Conservation (phyloP, 2,797 vertebrate species). For the Phataginus tetradactyla region DNA sequence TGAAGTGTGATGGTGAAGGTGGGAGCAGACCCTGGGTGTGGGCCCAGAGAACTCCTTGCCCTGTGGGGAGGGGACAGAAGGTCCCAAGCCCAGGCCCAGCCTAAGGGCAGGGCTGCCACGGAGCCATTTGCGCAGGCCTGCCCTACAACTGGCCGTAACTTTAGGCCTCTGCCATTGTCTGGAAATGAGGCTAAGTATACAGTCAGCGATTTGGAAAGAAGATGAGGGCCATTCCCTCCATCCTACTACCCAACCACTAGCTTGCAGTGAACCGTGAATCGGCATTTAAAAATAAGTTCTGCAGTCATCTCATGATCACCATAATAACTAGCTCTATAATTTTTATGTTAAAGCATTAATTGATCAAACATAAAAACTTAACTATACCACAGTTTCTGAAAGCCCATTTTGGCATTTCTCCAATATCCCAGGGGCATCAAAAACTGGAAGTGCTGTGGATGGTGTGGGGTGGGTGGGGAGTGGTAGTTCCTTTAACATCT, state of each 20-base stretch:
- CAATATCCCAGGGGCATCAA: not conserved
- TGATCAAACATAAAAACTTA: constrained; percentile 34
- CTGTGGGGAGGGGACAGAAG: not conserved
- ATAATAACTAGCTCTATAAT: not conserved
- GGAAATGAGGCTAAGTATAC: not conserved
- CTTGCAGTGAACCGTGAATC: not conserved
- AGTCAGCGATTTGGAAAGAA: not conserved
- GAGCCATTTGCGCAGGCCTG: not conserved
- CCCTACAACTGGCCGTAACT: not conserved
- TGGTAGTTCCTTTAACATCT: not conserved
- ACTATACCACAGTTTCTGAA: not conserved
- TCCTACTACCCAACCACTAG: not conserved
- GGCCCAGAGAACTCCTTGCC: not conserved
- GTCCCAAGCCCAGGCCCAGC: not conserved
- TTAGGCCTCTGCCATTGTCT: not conserved
- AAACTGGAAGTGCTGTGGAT: not conserved
- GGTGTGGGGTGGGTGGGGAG: not conserved
- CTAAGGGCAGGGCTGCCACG: not conserved
- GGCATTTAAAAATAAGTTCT: constrained; percentile 18
- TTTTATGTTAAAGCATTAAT: constrained; percentile 6
- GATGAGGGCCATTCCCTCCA: not conserved
- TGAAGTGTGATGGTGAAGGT: not conserved
- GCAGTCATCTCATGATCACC: not conserved
- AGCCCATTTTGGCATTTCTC: not conserved
- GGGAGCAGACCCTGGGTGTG: not conserved